A percentile compares a stretch with the other conserved stretches of the same genome.
These are phyloP conservation scores for Theretra japonica DNA, from an alignment of 2,888 invertebrate genomes.

Conservation along the genomic window DNA sequence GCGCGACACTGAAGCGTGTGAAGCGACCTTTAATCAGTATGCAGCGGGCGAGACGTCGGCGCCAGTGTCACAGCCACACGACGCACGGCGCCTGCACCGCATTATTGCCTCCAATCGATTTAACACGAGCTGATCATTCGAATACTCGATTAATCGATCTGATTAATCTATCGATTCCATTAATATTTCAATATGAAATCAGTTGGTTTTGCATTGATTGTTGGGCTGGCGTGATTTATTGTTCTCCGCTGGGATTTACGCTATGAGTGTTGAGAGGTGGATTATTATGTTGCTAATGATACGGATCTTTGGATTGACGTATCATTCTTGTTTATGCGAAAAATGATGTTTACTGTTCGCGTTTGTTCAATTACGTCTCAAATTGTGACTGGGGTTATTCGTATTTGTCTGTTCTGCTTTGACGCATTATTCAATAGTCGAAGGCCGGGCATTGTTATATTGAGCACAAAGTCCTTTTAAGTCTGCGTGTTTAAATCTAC, in stretches of 20 bases:
- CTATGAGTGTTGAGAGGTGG: constrained; percentile 13
- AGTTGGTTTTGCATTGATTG: constrained; percentile 26
- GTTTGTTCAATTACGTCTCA: constrained; percentile 7
- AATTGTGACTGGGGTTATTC: neutral
- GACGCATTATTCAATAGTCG: constrained; percentile 3
- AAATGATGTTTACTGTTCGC: constrained; percentile 19
- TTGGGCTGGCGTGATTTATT: constrained; percentile 22
- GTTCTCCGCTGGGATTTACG: constrained; percentile 10
- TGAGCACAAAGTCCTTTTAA: constrained; percentile 4
- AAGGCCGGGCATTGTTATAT: neutral
- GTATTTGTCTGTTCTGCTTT: constrained; percentile 7
- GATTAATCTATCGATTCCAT: constrained; percentile 29
- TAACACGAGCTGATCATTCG: constrained; percentile 29
- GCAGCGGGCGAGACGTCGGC: constrained; percentile 30
- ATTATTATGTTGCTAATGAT: constrained; percentile 8
- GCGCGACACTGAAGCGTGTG: constrained; percentile 27
- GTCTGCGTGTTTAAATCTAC: neutral
- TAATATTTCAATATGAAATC: constrained; percentile 30
- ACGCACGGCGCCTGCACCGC: constrained; percentile 33
- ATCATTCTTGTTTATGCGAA: constrained; percentile 22
- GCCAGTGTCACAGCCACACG: constrained; percentile 32
- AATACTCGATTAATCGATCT: constrained; percentile 29
- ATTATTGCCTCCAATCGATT: constrained; percentile 29
- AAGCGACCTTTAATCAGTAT: constrained; percentile 30
- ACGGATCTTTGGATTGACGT: constrained; percentile 17